Base-by-base conservation (phyloP, 2,888 invertebrate species). In the Antitype chi region DNA sequence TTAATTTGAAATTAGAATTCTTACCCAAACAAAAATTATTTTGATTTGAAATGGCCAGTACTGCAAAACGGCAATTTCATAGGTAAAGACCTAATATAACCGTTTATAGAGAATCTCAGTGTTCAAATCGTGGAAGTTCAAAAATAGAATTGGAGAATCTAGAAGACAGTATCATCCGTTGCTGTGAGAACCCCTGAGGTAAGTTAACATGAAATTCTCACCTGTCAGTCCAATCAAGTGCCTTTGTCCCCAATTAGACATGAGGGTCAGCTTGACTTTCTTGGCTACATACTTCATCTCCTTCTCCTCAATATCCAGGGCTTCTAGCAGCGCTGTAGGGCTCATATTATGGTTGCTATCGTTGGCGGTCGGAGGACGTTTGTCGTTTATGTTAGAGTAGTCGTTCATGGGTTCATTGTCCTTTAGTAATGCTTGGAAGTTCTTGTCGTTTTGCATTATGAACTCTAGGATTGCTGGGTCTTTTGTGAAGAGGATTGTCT, bases 401-500 rank as follows among this genome's bases (percentile, higher is more conserved):
- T 94, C 94, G 6, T 77, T 85, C 74, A 92, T 74, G 0, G 91
- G 95, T 81, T 93, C 95, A 64, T 96, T 96, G 83, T 95, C 96
- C 81, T 94, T 94, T 6, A 96, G 90, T 5, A 96, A 89, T 6
- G 92, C 92, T 92, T 95, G 94, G 89, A 96, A 95, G 84, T 95
- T 94, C 80, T 93, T 94, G 82, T 96, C 96, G 82, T 95, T 95
- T 52, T 86, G 84, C 92, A 96, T 92, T 77, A 96, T 90, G 0
- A 93, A 86, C 86, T 96, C 98, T 53, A 99, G 95, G 74, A 98
- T 98, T 28, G 94, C 92, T 55, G 98, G 97, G 87, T 98, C 98
- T 82, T 98, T 98, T 38, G 98, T 98, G 92, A 98, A 99, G 74
- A 99, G 96, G 82, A 99, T 98, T 15, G 98, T 99, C 98, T 99